phyloP scores from a whole-genome alignment of 1,140 invertebrate species.

The Heliconius melpomene region DNA sequence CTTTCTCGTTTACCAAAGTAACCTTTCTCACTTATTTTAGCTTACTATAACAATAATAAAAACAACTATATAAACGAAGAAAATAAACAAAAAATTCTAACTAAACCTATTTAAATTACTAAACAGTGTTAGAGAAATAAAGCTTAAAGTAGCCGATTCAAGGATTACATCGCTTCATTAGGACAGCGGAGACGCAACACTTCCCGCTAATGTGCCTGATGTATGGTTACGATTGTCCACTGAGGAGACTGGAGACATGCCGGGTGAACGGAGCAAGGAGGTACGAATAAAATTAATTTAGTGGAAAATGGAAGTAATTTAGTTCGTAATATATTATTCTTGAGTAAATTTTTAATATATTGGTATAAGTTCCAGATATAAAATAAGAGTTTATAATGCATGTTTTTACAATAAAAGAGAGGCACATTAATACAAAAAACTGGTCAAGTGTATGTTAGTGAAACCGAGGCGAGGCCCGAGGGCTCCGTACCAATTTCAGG shows the following conservation, averaged over 20 bases:
- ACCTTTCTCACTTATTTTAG: too few species aligned
- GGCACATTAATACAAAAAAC: too few species aligned
- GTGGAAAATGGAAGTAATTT: background rate
- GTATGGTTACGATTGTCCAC: slow-evolving; percentile 56
- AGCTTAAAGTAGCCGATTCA: background rate
- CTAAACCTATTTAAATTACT: background rate
- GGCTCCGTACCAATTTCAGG: too few species aligned
- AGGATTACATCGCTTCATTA: slow-evolving; percentile 50
- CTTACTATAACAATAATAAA: too few species aligned
- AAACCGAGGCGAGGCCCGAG: rapidly evolving
- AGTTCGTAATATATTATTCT: background rate
- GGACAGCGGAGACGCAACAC: slow-evolving; percentile 43
- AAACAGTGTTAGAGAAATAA: slow-evolving; percentile 5
- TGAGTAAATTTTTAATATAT: background rate
- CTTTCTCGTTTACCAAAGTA: too few species aligned
- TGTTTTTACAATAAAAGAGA: too few species aligned
- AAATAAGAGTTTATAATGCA: too few species aligned
- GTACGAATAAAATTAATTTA: background rate
- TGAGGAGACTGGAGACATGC: background rate
- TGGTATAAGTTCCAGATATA: background rate
- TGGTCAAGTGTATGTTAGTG: rapidly evolving
- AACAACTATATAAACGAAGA: background rate
- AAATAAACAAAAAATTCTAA: background rate
- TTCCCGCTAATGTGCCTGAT: slow-evolving; percentile 69
- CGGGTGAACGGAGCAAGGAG: background rate